These are phyloP conservation scores for Nasua narica DNA, from an alignment of 2,797 vertebrate genomes.

Conservation along the genomic window DNA sequence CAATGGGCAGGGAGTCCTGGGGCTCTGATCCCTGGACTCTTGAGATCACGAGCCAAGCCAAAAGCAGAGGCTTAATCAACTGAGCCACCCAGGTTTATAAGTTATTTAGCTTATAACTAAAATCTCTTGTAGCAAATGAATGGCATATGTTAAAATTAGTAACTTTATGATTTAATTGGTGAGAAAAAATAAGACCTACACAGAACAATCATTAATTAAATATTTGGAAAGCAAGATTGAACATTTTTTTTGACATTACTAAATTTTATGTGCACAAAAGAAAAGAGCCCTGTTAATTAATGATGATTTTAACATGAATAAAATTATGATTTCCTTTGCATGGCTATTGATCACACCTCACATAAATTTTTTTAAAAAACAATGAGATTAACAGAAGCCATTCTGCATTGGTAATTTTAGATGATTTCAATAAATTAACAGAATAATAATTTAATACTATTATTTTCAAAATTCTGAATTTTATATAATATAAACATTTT, in stretches of 20 bases:
- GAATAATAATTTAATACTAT: neutral
- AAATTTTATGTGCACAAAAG: neutral
- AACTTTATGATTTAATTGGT: neutral
- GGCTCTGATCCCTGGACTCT: neutral
- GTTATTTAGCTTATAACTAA: neutral
- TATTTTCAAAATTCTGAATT: neutral
- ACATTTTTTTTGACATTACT: neutral
- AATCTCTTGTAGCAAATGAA: neutral
- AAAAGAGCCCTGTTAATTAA: neutral
- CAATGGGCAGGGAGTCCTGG: neutral
- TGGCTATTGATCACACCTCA: neutral
- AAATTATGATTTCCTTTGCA: neutral
- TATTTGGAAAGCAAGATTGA: neutral
- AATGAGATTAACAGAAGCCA: neutral
- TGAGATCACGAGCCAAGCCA: neutral
- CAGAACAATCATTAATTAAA: constrained; percentile 4
- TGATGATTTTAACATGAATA: neutral
- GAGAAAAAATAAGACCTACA: neutral
- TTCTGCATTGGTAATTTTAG: neutral
- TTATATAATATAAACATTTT: neutral
- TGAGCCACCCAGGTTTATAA: neutral
- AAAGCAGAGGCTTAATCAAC: neutral
- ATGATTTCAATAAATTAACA: neutral
- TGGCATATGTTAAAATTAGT: neutral
- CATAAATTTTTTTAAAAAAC: neutral